phyloP scores from a whole-genome alignment of 2,113 vertebrate genomes.

The Hippocampus comes region DNA sequence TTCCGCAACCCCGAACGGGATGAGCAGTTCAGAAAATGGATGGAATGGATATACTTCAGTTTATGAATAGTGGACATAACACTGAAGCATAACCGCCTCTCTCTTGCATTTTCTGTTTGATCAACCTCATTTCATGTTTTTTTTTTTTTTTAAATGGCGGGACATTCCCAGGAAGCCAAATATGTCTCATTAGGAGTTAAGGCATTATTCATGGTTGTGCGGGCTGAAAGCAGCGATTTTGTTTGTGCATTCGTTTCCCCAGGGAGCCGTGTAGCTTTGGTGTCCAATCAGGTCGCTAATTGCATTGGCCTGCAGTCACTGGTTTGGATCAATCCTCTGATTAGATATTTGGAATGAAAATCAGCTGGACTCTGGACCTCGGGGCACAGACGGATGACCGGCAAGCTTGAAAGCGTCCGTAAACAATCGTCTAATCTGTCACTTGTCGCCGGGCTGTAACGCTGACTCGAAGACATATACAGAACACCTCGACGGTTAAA shows the following conservation, averaged over 20 bases:
- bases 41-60: too few species aligned
- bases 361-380: conserved; percentile 24
- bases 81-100: too few species aligned
- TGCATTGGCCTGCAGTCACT: conserved; percentile 42
- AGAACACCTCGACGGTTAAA: background rate
- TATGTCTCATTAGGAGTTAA: conserved; percentile 19
- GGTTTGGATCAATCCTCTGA: conserved; percentile 40
- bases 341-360: conserved; percentile 53
- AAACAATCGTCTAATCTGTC: conserved; percentile 37
- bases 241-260: conserved; percentile 36
- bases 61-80: too few species aligned
- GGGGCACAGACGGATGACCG: conserved; percentile 22
- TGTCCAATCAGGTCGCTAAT: conserved; percentile 41
- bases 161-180: conserved; percentile 3
- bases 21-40: too few species aligned
- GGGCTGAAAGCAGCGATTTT: conserved; percentile 10
- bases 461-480: conserved; percentile 10
- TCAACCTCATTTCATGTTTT: too few species aligned
- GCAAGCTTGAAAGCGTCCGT: conserved; percentile 14
- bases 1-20: too few species aligned
- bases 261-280: conserved; percentile 28
- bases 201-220: conserved; percentile 25
- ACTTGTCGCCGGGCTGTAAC: conserved; percentile 16
- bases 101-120: too few species aligned
- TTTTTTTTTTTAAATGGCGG: background rate